Evolutionary conservation across 2,888 invertebrate species (phyloP), one percentile per base, ranked within the genome.

Genomic region (Zhuqinia jingwanae): DNA sequence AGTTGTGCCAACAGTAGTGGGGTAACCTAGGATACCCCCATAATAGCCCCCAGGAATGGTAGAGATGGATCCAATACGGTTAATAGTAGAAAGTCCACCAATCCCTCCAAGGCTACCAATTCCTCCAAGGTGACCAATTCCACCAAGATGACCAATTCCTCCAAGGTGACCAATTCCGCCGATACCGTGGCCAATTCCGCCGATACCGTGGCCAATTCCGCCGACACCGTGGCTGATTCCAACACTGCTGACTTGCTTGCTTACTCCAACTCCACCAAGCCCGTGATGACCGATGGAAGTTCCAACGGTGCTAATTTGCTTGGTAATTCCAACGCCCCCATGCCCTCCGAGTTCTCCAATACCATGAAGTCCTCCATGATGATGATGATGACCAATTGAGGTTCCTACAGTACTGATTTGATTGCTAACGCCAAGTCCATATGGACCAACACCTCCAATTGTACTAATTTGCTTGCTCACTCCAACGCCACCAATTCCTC

Each of bases 31-130:
- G 50, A 86, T 36, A 27, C 86, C 86, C 2, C 86, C 86, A 25
- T 60, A 86, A 27, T 86, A 86, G 5, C 86, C 86, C 15, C 86
- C 86, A 10, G 85, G 85, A 42, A 85, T 73, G n/a, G 85, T 70
- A 10, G 82, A 11, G 20, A 83, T 20, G 22, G 73, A 17, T 6
- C 63, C 77, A 42, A 77, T 20, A 27, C 63, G 76, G 25, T 77
- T 25, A 1, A 47, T 22, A 30, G 76, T 2, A n/a, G 42, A 5
- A 42, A 25, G 20, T 58, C 58, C 58, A 58, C 10, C 63, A 10
- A 63, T 36, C 1, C 47, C 42, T 78, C 75, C 75, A 50, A 80
- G 47, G 17, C 36, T 0, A 27, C 47, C 20, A 45, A 56, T 2
- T 6, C 82, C 68, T 15, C 65, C 76, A 25, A 70, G 13, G 0